Percentiles rank a stretch among this genome's conserved stretches.
Evolutionary conservation across 2,888 invertebrate genomes (phyloP).

Genomic region (Tipula vernalis): DNA sequence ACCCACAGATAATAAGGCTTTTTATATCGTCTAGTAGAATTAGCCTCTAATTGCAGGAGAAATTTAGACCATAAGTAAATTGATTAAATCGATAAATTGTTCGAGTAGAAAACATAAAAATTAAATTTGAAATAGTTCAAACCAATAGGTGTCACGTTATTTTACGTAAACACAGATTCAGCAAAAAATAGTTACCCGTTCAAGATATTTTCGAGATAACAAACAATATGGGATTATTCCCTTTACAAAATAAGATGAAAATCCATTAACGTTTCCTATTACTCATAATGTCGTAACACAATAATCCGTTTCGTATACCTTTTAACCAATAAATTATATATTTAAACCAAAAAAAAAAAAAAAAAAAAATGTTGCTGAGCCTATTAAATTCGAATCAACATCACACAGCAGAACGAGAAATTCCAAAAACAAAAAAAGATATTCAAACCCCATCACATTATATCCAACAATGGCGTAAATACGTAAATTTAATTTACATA

Average conservation of each 20-base stretch:
- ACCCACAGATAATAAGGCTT: too few relatives aligned
- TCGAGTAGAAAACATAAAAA: too few relatives aligned
- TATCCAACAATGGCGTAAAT: not conserved
- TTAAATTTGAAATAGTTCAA: too few relatives aligned
- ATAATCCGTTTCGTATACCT: not conserved
- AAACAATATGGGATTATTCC: too few relatives aligned
- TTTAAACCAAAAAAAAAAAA: not conserved
- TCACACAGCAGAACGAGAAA: not conserved
- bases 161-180: too few relatives aligned
- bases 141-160: too few relatives aligned
- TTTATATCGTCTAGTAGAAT: too few relatives aligned
- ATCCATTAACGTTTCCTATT: not conserved
- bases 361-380: not conserved
- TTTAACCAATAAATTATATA: not conserved
- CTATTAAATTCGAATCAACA: not conserved
- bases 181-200: too few relatives aligned
- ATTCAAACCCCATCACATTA: not conserved
- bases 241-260: not conserved
- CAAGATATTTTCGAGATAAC: too few relatives aligned
- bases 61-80: too few relatives aligned
- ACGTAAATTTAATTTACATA: not conserved
- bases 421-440: not conserved
- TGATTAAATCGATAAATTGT: too few relatives aligned
- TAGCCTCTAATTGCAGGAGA: too few relatives aligned
- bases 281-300: not conserved